Evolutionary conservation across 2,797 vertebrate genomes (phyloP).

Genomic region (Arctocebus calabarensis): DNA sequence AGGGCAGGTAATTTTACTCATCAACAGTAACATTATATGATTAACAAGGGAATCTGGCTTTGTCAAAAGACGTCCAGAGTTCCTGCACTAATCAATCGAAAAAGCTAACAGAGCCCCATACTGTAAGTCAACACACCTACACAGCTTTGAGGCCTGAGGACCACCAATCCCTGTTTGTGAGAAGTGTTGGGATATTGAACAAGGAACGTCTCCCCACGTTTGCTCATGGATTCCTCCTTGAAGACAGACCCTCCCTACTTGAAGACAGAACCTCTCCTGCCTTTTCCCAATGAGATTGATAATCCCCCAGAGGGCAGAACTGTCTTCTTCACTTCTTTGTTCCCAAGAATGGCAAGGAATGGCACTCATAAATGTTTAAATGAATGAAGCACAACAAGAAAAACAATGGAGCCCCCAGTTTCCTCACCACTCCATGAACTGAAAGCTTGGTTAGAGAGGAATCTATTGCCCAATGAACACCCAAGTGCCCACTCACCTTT

Average conservation of each 20-base stretch:
- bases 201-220: background rate
- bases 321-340: fast-evolving
- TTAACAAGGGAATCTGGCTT: background rate
- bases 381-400: fast-evolving
- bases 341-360: background rate
- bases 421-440: fast-evolving
- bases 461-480: fast-evolving
- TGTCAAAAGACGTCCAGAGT: background rate
- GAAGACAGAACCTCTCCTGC: background rate
- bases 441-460: fast-evolving
- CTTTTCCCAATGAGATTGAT: no score
- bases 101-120: background rate
- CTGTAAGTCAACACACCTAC: background rate
- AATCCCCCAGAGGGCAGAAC: background rate
- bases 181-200: background rate
- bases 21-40: fast-evolving
- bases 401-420: fast-evolving
- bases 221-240: background rate
- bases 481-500: conserved; percentile 89
- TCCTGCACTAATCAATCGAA: background rate
- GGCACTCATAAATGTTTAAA: fast-evolving
- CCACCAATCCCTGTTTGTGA: fast-evolving
- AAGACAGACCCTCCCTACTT: background rate
- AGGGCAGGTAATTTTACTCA: fast-evolving
- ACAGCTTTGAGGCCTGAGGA: fast-evolving